These are phyloP conservation scores for Epinotia bilunana DNA, from an alignment of 2,888 invertebrate genomes.

Conservation along the genomic window DNA sequence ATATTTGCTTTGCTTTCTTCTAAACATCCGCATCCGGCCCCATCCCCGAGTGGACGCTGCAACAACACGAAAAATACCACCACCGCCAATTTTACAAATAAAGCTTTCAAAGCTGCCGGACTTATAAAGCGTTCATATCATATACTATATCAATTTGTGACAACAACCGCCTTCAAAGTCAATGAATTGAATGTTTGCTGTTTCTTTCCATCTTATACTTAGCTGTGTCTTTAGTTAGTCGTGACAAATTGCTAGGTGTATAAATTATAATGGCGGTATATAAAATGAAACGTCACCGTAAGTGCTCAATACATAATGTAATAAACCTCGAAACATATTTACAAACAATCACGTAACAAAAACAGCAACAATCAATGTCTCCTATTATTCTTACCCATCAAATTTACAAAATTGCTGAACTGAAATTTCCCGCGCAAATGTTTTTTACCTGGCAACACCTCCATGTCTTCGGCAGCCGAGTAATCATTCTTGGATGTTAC, in stretches of 20 bases:
- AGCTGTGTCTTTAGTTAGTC: no score
- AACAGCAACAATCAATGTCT: conserved; percentile 62
- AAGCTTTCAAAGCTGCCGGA: not conserved
- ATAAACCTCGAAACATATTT: not conserved
- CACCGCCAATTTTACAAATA: not conserved
- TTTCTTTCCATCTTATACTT: no score
- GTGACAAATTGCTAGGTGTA: no score
- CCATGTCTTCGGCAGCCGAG: conserved; percentile 68
- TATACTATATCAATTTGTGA: no score
- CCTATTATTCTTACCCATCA: conserved; percentile 73
- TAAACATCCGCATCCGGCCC: conserved; percentile 1
- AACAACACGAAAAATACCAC: not conserved
- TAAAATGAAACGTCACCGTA: conserved; percentile 12
- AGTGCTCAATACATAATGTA: conserved; percentile 1
- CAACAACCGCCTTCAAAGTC: no score
- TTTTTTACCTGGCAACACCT: conserved; percentile 65
- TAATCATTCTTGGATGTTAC: conserved; percentile 68
- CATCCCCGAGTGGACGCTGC: conserved; percentile 11
- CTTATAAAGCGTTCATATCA: no score
- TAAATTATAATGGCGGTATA: not conserved
- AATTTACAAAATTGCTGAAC: conserved; percentile 75
- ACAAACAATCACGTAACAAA: conserved; percentile 40
- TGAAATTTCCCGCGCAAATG: conserved; percentile 70
- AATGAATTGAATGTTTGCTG: no score
- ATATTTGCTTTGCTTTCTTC: conserved; percentile 4